Conservation (phyloP, 1,140 invertebrate genomes). For the Microvelia longipes region DNA sequence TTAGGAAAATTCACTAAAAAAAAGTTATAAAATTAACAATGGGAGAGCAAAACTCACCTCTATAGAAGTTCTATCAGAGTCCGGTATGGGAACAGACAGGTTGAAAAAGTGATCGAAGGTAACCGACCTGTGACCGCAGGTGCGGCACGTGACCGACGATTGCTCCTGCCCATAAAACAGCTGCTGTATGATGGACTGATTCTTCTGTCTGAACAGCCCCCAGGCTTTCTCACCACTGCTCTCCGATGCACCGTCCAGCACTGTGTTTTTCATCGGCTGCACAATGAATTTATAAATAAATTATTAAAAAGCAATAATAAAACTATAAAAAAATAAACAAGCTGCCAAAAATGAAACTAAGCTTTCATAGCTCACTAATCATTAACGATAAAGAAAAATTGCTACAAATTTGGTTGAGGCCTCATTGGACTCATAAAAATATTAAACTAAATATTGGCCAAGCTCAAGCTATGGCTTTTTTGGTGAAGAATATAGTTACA, state of each 20-base stretch:
- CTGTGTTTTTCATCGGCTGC: neutral
- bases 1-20: too few relatives aligned
- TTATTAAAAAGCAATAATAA: neutral
- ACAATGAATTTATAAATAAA: too few relatives aligned
- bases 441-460: too few relatives aligned
- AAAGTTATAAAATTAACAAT: too few relatives aligned
- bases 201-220: slow-evolving; percentile 51
- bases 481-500: too few relatives aligned
- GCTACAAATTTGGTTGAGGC: too few relatives aligned
- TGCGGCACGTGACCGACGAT: slow-evolving; percentile 61
- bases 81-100: slow-evolving; percentile 66
- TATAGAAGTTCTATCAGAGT: slow-evolving; percentile 42
- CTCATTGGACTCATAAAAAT: too few relatives aligned
- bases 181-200: slow-evolving; percentile 62
- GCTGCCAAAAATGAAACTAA: too few relatives aligned
- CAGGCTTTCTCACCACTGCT: slow-evolving; percentile 49
- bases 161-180: slow-evolving; percentile 79
- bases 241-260: slow-evolving; percentile 29
- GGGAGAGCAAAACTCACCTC: too few relatives aligned
- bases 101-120: slow-evolving; percentile 84
- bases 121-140: slow-evolving; percentile 57
- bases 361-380: too few relatives aligned
- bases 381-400: too few relatives aligned
- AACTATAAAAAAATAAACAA: neutral
- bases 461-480: too few relatives aligned